phyloP scores from a whole-genome alignment of 2,797 vertebrate genomes.

The Sebastiscus albofasciatus region DNA sequence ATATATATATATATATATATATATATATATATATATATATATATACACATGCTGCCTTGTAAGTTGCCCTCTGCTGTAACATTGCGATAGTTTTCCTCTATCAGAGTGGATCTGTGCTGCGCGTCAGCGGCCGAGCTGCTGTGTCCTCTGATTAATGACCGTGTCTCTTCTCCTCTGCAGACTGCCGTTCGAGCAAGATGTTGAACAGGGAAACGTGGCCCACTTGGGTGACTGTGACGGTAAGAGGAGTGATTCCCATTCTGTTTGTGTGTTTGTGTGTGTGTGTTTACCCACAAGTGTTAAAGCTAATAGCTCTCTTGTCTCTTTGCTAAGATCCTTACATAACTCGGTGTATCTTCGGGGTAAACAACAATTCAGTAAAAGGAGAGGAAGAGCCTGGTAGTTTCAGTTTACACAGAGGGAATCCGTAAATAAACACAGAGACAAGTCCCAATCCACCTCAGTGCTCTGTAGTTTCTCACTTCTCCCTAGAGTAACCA shows the following conservation, averaged over 20 bases:
- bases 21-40: too few relatives aligned
- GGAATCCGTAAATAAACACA: slow-evolving; percentile 65
- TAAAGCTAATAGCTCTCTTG: slow-evolving; percentile 42
- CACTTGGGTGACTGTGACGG: slow-evolving; percentile 95
- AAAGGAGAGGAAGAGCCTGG: slow-evolving; percentile 12
- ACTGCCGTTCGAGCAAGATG: slow-evolving; percentile 92
- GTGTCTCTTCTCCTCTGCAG: slow-evolving; percentile 79
- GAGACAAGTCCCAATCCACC: slow-evolving; percentile 32
- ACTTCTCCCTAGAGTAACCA: slow-evolving; percentile 25
- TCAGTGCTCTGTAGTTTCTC: slow-evolving; percentile 26
- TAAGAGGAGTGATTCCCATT: slow-evolving; percentile 72
- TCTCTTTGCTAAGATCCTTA: slow-evolving; percentile 30
- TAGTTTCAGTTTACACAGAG: slow-evolving; percentile 32
- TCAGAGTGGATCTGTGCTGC: slow-evolving; percentile 61
- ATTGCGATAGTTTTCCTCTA: slow-evolving; percentile 54
- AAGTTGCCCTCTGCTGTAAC: slow-evolving; percentile 46
- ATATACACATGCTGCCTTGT: too few relatives aligned
- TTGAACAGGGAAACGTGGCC: slow-evolving; percentile 88
- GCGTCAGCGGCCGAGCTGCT: slow-evolving; percentile 34
- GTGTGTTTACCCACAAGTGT: slow-evolving; percentile 29
- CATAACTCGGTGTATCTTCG: slow-evolving; percentile 33
- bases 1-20: neutral
- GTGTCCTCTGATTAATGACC: slow-evolving; percentile 72
- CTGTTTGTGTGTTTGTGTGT: slow-evolving; percentile 16
- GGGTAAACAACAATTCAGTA: slow-evolving; percentile 45